These are phyloP conservation scores for Chydorus sphaericus DNA, from an alignment of 2,888 invertebrate species.

Conservation along the genomic window DNA sequence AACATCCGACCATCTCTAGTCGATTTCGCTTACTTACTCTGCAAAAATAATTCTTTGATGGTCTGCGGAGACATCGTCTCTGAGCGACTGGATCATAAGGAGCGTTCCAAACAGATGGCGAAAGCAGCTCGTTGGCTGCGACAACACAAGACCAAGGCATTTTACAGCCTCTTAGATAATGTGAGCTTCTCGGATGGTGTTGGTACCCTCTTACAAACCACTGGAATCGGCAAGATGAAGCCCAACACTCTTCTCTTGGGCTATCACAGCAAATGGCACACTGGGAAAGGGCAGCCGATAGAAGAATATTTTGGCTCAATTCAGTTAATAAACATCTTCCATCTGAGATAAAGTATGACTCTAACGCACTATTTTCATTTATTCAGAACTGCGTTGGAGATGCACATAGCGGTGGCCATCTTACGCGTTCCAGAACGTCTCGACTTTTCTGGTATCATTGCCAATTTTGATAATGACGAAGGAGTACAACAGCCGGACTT, in stretches of 20 bases:
- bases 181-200: slow-evolving; percentile 39
- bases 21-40: slow-evolving; percentile 79
- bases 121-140: slow-evolving; percentile 70
- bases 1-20: slow-evolving; percentile 70
- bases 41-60: slow-evolving; percentile 78
- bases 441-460: slow-evolving; percentile 42
- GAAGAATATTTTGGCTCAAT: slow-evolving; percentile 86
- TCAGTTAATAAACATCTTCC: slow-evolving; percentile 52
- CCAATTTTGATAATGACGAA: slow-evolving; percentile 26
- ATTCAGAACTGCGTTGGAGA: slow-evolving; percentile 78
- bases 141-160: slow-evolving; percentile 72
- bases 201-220: slow-evolving; percentile 68
- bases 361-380: background rate
- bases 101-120: slow-evolving; percentile 23
- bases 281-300: slow-evolving; percentile 55
- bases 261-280: slow-evolving; percentile 84
- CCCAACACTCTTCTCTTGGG: slow-evolving; percentile 93
- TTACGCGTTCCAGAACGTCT: slow-evolving; percentile 75
- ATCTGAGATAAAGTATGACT: background rate
- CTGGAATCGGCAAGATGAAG: slow-evolving; percentile 81
- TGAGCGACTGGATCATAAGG: background rate
- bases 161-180: slow-evolving; percentile 62
- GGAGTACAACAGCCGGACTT: background rate
- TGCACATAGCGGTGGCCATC: slow-evolving; percentile 82
- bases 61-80: slow-evolving; percentile 71